Evolutionary conservation across 2,888 invertebrate species (phyloP), one percentile per base, ranked within the genome.

Genomic region (Drosophila setosimentum): DNA sequence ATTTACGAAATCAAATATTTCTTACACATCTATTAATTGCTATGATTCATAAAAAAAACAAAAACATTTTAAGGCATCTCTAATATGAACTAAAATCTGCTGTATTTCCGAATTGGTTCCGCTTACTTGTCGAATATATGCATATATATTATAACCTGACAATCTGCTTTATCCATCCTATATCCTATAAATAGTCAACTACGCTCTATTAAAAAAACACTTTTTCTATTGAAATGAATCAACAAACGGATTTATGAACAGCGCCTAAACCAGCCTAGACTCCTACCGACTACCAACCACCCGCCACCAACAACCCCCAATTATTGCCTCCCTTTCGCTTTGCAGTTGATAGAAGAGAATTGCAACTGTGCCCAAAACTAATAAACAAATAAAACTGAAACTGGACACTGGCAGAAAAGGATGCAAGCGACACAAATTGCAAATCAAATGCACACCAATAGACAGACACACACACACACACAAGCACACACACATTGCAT

Each of bases 401-500:
- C 63, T 59, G 72, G 53, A 59, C 60, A 65, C 33, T 32, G 45
- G 7, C 16, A 35, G 51, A 70, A 80, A 69, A 55, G 53, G 73
- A 80, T 74, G 60, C 73, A 80, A 76, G 70, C 80, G 82, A 87
- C 87, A 87, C 78, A 85, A 81, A 85, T 84, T 84, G 84, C 80
- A 78, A 84, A 80, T 84, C 87, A 86, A 87, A 82, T 80, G 76
- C 59, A 74, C 55, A 60, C 58, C 57, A 68, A 57, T 51, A 51
- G 61, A 68, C 49, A 51, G 32, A 30, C 42, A 62, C 24, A 60
- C 30, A 54, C 37, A 54, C 53, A 54, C 42, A 55, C 42, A 29
- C 57, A 21, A 51, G 51, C 40, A 48, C 55, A 59, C 61, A 53
- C 3, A 16, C 24, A 24, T 79, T 69, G 76, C 73, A 80, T 82